Evolutionary conservation across 2,888 invertebrate genomes (phyloP).

Genomic region (Drosophila prostipennis): DNA sequence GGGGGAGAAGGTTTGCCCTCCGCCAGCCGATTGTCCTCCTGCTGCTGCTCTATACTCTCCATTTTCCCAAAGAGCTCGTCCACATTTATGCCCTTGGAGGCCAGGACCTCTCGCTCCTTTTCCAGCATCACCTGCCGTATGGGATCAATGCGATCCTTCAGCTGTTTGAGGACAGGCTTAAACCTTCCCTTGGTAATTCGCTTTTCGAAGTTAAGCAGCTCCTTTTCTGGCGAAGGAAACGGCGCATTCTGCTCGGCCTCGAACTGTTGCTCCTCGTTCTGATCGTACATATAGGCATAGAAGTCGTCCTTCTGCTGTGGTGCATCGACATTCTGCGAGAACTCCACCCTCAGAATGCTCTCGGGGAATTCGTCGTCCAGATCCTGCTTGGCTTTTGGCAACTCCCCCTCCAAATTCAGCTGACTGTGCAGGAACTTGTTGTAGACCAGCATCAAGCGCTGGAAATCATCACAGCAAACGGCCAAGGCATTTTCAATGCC

Average conservation of each 20-base stretch:
- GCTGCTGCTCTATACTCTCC: constrained; percentile 36
- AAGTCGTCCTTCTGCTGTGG: constrained; percentile 81
- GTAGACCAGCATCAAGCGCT: constrained; percentile 83
- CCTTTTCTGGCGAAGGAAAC: constrained; percentile 70
- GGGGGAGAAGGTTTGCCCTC: constrained; percentile 19
- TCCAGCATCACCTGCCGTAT: constrained; percentile 83
- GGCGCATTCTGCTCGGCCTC: constrained; percentile 60
- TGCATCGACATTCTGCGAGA: constrained; percentile 72
- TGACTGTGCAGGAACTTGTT: constrained; percentile 82
- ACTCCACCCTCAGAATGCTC: constrained; percentile 81
- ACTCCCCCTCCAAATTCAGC: constrained; percentile 56
- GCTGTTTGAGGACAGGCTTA: constrained; percentile 83
- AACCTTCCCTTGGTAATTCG: constrained; percentile 83
- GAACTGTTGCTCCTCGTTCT: constrained; percentile 65
- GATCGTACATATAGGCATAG: constrained; percentile 83
- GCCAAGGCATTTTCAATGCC: constrained; percentile 81
- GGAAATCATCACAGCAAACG: constrained; percentile 83
- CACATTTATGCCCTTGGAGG: constrained; percentile 83
- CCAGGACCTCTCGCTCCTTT: constrained; percentile 81
- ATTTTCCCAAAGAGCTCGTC: constrained; percentile 75
- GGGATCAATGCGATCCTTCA: constrained; percentile 83
- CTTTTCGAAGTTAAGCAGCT: constrained; percentile 82
- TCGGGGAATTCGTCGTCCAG: constrained; percentile 75
- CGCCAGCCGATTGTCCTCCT: constrained; percentile 57
- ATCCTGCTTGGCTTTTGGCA: constrained; percentile 8